phyloP scores from a whole-genome alignment of 2,888 invertebrate species.

The Xestia rhomboidea region DNA sequence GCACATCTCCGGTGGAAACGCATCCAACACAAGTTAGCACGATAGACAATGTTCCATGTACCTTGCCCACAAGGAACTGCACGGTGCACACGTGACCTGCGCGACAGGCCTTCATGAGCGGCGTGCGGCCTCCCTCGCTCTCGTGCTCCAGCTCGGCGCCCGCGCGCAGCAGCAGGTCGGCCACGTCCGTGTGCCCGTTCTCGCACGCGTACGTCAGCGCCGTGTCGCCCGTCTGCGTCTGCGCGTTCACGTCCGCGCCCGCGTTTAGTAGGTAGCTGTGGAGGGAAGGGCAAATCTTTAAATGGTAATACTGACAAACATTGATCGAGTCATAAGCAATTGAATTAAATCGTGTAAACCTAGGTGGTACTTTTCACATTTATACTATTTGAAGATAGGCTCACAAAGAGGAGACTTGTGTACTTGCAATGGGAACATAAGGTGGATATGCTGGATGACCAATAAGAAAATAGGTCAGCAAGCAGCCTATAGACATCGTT shows the following conservation, averaged over 20 bases:
- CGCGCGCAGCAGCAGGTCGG: constrained; percentile 96
- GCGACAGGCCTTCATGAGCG: constrained; percentile 99
- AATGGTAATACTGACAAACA: background rate
- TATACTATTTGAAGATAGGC: background rate
- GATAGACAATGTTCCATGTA: too few species aligned
- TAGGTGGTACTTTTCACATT: background rate
- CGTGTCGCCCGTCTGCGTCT: constrained; percentile 98
- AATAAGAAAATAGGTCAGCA: background rate
- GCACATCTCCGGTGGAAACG: background rate
- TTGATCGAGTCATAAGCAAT: background rate
- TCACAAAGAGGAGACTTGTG: too few species aligned
- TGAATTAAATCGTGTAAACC: background rate
- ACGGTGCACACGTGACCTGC: constrained; percentile 99
- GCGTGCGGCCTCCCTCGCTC: constrained; percentile 99
- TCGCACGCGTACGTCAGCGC: constrained; percentile 99
- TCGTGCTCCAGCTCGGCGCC: constrained; percentile 98
- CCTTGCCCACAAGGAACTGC: constrained; percentile 97
- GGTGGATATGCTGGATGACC: background rate
- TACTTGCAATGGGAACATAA: background rate
- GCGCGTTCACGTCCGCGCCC: constrained; percentile 97
- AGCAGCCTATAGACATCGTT: background rate
- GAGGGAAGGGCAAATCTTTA: background rate
- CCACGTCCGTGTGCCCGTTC: constrained; percentile 99
- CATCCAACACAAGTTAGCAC: background rate
- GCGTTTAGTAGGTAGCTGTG: constrained; percentile 94